Percentiles rank a stretch among this genome's conserved stretches.
These are phyloP conservation scores for Chionomys nivalis DNA, from an alignment of 2,113 vertebrate species.

Conservation along the genomic window DNA sequence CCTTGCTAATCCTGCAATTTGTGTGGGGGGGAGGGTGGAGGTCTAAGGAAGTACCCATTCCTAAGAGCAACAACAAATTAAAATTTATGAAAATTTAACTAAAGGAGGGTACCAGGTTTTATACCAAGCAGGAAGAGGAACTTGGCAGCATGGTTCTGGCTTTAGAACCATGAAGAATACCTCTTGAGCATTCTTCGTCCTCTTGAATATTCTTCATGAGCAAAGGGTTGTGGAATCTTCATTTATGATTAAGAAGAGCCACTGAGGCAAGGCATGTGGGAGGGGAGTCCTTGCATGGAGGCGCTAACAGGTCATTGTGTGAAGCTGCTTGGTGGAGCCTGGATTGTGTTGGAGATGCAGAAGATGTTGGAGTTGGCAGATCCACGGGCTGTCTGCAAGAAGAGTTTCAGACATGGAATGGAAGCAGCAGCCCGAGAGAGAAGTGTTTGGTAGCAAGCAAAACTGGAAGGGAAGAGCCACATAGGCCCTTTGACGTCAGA, in stretches of 20 bases:
- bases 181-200: no score
- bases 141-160: background rate
- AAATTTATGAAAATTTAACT: background rate
- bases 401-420: background rate
- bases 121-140: background rate
- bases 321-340: background rate
- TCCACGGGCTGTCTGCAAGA: background rate
- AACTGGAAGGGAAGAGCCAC: background rate
- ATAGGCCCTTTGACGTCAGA: background rate
- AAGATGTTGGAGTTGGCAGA: background rate
- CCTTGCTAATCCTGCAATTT: background rate
- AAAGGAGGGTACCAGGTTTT: background rate
- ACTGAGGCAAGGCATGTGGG: background rate
- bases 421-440: background rate
- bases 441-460: background rate
- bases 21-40: accelerated
- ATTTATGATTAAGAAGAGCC: background rate
- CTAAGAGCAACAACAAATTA: background rate
- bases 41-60: background rate
- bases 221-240: background rate
- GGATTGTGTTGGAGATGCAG: background rate
- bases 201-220: background rate
- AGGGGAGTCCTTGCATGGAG: background rate
- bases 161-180: background rate
- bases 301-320: background rate